These are phyloP conservation scores for Quadroppia sp. DNA, from an alignment of 2,888 invertebrate species.

Conservation along the genomic window DNA sequence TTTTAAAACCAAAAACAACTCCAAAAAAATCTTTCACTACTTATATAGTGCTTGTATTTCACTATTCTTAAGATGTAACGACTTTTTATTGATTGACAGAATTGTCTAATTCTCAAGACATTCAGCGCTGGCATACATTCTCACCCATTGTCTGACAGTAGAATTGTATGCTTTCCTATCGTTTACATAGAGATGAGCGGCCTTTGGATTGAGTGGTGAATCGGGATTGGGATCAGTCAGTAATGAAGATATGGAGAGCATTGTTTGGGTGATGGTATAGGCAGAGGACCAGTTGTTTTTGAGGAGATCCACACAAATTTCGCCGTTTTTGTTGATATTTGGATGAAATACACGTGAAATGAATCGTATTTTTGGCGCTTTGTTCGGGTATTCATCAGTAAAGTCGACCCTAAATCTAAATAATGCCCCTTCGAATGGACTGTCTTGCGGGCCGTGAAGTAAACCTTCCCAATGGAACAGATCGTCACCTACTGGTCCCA, in stretches of 20 bases:
- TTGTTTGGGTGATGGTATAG: background rate
- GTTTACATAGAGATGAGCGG: background rate
- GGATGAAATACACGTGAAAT: background rate
- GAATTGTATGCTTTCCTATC: background rate
- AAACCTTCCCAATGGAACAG: conserved; percentile 10
- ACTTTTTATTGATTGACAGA: too few relatives aligned
- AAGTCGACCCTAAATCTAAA: conserved; percentile 6
- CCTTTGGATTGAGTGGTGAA: background rate
- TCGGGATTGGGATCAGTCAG: conserved; percentile 13
- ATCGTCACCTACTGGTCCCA: background rate
- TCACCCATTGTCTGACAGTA: background rate
- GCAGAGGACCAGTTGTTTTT: conserved; percentile 4
- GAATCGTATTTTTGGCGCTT: background rate
- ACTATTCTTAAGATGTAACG: too few relatives aligned
- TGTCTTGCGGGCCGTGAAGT: background rate
- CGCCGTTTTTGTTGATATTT: background rate
- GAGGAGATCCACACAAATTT: conserved; percentile 8
- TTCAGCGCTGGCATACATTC: conserved; percentile 14
- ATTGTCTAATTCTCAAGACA: too few relatives aligned
- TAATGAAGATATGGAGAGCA: conserved; percentile 5
- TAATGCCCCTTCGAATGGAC: background rate
- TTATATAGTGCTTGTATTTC: too few relatives aligned
- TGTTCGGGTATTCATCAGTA: conserved; percentile 1
- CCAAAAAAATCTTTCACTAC: too few relatives aligned
- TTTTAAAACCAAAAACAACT: too few relatives aligned